phyloP scores from a whole-genome alignment of 2,888 invertebrate genomes.

The Myathropa florea region DNA sequence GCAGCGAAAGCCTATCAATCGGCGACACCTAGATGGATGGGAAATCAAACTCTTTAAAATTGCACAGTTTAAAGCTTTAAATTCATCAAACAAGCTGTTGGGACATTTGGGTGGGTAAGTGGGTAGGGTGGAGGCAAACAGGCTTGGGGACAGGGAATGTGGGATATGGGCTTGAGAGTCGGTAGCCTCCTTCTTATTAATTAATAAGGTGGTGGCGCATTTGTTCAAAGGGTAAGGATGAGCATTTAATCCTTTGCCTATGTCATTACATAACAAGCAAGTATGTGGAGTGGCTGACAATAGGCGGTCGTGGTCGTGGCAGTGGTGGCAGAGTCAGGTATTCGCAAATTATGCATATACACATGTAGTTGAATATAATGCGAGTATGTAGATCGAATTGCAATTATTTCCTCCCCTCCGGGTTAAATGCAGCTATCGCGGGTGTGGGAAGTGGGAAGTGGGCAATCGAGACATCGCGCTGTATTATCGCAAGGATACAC shows the following conservation, averaged over 20 bases:
- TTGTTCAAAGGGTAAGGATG: conserved; percentile 49
- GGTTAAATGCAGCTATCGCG: conserved; percentile 20
- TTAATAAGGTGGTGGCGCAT: conserved; percentile 66
- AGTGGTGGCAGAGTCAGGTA: conserved; percentile 43
- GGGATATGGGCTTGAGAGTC: conserved; percentile 11
- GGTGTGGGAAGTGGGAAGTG: conserved; percentile 11
- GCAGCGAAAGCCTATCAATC: conserved; percentile 78
- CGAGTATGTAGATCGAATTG: conserved; percentile 63
- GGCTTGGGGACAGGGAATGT: neutral
- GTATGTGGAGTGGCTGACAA: conserved; percentile 51
- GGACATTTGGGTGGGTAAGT: neutral
- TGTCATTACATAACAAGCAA: conserved; percentile 66
- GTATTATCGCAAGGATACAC: conserved; percentile 61
- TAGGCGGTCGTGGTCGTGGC: conserved; percentile 29
- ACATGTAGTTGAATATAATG: conserved; percentile 20
- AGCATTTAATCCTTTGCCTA: conserved; percentile 60
- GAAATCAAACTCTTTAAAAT: neutral
- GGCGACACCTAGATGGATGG: conserved; percentile 75
- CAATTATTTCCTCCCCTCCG: conserved; percentile 56
- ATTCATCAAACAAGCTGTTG: neutral
- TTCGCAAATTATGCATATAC: conserved; percentile 52
- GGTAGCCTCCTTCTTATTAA: conserved; percentile 53
- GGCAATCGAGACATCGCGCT: conserved; percentile 63
- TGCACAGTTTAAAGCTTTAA: conserved; percentile 22
- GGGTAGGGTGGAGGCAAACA: neutral